phyloP scores from a whole-genome alignment of 64 coral and sea anemone genomes.

The Cladopsammia gracilis region DNA sequence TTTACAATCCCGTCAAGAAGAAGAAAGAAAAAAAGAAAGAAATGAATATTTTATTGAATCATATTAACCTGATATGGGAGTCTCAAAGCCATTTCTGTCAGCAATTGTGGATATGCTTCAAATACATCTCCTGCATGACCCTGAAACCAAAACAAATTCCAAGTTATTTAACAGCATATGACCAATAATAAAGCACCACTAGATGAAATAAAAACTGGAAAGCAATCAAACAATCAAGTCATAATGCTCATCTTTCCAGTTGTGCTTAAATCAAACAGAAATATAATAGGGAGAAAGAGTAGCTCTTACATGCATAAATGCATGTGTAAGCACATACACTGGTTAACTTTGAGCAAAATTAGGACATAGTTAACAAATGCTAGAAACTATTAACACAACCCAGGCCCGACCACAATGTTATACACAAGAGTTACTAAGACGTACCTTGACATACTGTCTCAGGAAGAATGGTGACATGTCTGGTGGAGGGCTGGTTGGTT shows the following conservation, averaged over 20 bases:
- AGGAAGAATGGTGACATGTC: slow-evolving; percentile 99
- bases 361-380: no score
- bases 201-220: no score
- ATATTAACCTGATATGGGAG: slow-evolving; percentile 90
- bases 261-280: no score
- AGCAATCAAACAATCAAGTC: neutral
- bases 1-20: no score
- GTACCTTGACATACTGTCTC: slow-evolving; percentile 98
- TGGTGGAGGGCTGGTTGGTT: slow-evolving; percentile 82
- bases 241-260: neutral
- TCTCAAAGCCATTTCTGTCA: slow-evolving; percentile 96
- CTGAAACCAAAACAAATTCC: slow-evolving; percentile 31
- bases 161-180: neutral
- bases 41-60: neutral
- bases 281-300: no score
- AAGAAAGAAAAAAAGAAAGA: neutral
- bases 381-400: no score
- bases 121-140: slow-evolving; percentile 97
- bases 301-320: no score
- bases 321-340: no score
- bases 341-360: no score
- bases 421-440: neutral
- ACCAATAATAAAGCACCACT: no score
- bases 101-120: slow-evolving; percentile 95
- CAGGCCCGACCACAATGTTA: no score